phyloP scores from a whole-genome alignment of 2,797 vertebrate genomes.

The Gobionotothen gibberifrons region DNA sequence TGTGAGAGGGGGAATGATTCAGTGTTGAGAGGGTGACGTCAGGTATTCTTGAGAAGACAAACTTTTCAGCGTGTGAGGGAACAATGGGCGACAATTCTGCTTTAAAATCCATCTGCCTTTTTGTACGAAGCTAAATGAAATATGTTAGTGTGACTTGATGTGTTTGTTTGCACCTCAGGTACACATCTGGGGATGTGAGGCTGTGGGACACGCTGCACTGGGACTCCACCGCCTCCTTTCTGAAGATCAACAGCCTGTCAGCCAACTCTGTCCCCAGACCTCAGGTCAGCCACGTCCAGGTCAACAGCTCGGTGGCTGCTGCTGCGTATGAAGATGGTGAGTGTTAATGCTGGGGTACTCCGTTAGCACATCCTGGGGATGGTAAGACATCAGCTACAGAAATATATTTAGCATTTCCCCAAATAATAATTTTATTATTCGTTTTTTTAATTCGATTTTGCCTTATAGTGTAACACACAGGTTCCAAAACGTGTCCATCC shows the following conservation, averaged over 20 bases:
- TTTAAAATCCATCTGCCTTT: background rate
- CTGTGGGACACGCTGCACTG: constrained; percentile 96
- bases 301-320: constrained; percentile 90
- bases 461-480: too few species aligned
- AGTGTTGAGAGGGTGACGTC: constrained; percentile 53
- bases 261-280: constrained; percentile 82
- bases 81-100: background rate
- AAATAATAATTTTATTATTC: background rate
- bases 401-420: background rate
- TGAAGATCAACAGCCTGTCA: constrained; percentile 82
- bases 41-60: constrained; percentile 26
- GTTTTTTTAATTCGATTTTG: too few species aligned
- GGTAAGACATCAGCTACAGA: background rate
- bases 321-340: constrained; percentile 94
- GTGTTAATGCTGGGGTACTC: constrained; percentile 28
- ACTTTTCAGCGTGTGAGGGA: constrained; percentile 1
- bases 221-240: constrained; percentile 88
- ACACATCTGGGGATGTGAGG: constrained; percentile 93
- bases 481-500: too few species aligned
- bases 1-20: constrained; percentile 60
- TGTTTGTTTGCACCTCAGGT: constrained; percentile 80
- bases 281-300: constrained; percentile 88
- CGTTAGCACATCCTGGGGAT: background rate
- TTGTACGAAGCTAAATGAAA: background rate
- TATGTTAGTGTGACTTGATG: background rate